phyloP scores from a whole-genome alignment of 2,113 vertebrate species.

The Pseudorhombus dupliciocellatus region DNA sequence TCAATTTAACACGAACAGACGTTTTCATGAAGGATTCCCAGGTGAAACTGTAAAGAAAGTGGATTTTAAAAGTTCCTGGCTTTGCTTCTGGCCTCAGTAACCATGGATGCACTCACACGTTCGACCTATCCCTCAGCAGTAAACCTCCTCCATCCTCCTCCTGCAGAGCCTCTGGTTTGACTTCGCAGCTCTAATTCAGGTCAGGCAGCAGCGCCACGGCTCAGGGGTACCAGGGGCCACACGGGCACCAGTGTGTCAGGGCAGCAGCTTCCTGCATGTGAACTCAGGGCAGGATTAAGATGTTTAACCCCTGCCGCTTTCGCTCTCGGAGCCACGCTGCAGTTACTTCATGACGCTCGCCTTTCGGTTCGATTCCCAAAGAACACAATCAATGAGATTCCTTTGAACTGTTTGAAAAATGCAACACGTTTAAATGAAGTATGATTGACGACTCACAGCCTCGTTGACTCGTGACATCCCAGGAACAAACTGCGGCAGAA shows the following conservation, averaged over 20 bases:
- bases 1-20: neutral
- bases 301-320: constrained; percentile 50
- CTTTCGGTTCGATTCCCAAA: too few species aligned
- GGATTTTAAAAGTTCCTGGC: too few species aligned
- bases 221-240: constrained; percentile 58
- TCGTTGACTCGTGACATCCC: too few species aligned
- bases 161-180: constrained; percentile 44
- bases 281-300: constrained; percentile 57
- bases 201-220: constrained; percentile 40
- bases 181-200: constrained; percentile 65
- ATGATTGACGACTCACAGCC: too few species aligned
- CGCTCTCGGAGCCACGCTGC: too few species aligned
- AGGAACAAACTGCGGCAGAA: too few species aligned
- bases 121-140: neutral
- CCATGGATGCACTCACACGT: neutral
- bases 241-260: constrained; percentile 33
- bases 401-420: too few species aligned
- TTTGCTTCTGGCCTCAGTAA: neutral
- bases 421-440: too few species aligned
- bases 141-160: constrained; percentile 14
- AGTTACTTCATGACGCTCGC: too few species aligned
- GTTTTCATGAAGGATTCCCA: too few species aligned
- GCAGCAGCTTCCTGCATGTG: constrained; percentile 26
- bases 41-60: too few species aligned
- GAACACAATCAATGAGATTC: too few species aligned